Conservation (phyloP, 2,113 vertebrate genomes). For the Dendrocopos noguchii region DNA sequence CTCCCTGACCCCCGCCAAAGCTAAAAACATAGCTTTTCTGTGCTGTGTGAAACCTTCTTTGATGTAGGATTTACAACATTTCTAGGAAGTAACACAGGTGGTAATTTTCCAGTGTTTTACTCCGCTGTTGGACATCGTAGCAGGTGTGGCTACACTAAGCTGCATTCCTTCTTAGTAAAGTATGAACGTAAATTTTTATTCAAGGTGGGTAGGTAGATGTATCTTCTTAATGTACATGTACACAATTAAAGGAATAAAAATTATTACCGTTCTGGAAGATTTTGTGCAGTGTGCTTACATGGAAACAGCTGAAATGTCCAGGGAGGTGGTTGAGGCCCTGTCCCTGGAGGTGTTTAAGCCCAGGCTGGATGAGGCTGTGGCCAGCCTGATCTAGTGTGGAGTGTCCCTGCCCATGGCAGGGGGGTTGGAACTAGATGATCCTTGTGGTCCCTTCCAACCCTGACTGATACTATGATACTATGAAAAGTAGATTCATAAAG, state of each 20-base stretch:
- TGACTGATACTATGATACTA: too few species aligned
- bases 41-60: not conserved
- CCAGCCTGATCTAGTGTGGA: too few species aligned
- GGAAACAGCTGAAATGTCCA: not conserved
- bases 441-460: too few species aligned
- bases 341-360: too few species aligned
- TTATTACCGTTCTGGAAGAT: not conserved
- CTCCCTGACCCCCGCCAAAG: not conserved
- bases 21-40: constrained; percentile 44
- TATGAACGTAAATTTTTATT: not conserved
- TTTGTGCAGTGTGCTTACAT: not conserved
- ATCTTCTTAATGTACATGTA: not conserved
- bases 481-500: not conserved
- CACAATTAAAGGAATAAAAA: not conserved
- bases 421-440: too few species aligned
- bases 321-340: too few species aligned
- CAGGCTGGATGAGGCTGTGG: too few species aligned
- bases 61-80: constrained; percentile 14
- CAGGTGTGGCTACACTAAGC: not conserved
- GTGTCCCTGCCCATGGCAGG: too few species aligned
- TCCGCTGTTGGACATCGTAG: not conserved
- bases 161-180: not conserved
- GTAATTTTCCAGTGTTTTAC: constrained; percentile 10
- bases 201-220: not conserved
- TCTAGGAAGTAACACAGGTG: constrained; percentile 15